phyloP scores from a whole-genome alignment of 2,113 vertebrate species.

The Columbina picui region DNA sequence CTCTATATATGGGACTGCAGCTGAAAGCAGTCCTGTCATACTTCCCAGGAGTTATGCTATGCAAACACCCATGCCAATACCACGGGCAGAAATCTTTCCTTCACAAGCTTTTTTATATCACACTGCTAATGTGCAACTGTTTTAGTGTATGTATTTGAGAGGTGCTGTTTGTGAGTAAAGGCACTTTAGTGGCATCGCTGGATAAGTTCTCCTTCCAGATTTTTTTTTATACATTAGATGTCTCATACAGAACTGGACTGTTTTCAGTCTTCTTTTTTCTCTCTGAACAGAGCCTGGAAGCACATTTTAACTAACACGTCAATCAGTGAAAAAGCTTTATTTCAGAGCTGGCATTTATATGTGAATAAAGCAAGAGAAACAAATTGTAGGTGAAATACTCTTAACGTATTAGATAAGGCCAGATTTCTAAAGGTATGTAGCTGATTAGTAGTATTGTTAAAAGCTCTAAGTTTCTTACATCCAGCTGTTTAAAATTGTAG shows the following conservation, averaged over 20 bases:
- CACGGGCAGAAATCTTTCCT: background rate
- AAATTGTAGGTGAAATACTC: background rate
- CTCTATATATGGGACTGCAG: background rate
- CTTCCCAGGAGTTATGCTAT: background rate
- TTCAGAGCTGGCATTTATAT: background rate
- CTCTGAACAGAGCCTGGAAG: background rate
- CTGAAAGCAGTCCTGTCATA: background rate
- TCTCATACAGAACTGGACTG: rapidly evolving
- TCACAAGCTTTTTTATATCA: rapidly evolving
- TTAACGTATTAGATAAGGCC: background rate
- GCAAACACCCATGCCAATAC: background rate
- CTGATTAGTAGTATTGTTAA: conserved; percentile 1
- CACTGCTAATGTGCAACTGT: background rate
- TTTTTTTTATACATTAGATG: background rate
- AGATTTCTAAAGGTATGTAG: background rate
- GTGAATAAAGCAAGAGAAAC: background rate
- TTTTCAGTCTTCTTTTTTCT: background rate
- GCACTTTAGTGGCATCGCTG: rapidly evolving
- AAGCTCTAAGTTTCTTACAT: conserved; percentile 2
- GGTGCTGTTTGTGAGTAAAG: background rate
- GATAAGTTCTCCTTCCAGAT: background rate
- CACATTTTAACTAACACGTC: background rate
- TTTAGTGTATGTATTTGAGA: rapidly evolving
- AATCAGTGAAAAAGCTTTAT: background rate
- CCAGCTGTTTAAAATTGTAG: background rate